Base-by-base conservation (phyloP, 2,797 vertebrate genomes). In the Trachops cirrhosus region DNA sequence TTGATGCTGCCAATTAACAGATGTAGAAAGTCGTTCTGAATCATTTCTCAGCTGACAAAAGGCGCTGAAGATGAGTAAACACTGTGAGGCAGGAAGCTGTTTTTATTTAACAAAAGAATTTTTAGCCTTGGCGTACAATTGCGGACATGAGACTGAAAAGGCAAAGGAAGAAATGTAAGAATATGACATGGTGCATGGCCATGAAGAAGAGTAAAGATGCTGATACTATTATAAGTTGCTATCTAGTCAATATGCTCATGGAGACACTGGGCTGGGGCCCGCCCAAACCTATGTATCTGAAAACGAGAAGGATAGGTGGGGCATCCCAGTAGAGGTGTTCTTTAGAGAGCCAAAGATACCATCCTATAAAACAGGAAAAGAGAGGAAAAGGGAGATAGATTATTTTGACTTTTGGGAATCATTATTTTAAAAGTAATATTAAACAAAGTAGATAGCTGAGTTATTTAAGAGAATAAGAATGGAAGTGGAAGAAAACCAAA, bases 41-140 rank as follows among this genome's bases (percentile, higher is more conserved):
- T 85, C 18, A 95, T 93, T 89, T 96, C 59, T 95, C 19, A 50
- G 50, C 54, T 80, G 52, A 89, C 54, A 94, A 64, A 92, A 46
- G 70, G 74, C 62, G 37, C 34, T 54, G 44, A 83, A 84, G 48
- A 78, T 84, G 70, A 82, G 39, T 89, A n/a, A 74, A 73, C 14
- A 34, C 50, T 11, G 3, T 46, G 11, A 84, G 67, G 57, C 19
- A 89, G 39, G 44, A 68, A 73, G 57, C 48, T 92, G 7, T 82
- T 92, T 32, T 29, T 91, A 44, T 87, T 85, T 91, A 77, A 86
- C 21, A 84, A 77, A 91, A 86, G 39, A 75, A 64, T 8, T 85
- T 34, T 71, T 77, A 83, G 32, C 92, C 10, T 62, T 90, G 54
- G 44, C 34, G 62, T 92, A 41, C 26, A 77, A 52, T 80, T 80